phyloP scores from a whole-genome alignment of 2,113 vertebrate species.

The Xerus inauris region DNA sequence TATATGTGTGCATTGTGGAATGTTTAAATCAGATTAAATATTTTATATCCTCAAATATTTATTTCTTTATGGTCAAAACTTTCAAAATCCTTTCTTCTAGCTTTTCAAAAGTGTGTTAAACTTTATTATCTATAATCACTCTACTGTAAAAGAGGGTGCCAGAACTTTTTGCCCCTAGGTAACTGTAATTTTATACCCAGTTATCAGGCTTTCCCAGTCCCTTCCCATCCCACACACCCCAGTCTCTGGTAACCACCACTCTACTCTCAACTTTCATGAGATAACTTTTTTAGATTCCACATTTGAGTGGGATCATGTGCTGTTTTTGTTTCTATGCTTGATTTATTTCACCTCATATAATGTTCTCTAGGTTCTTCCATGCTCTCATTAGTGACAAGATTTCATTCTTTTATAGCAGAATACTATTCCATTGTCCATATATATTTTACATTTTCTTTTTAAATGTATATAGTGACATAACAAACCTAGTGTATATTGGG shows the following conservation, averaged over 20 bases:
- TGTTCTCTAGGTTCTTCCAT: not conserved
- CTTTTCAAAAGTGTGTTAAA: not conserved
- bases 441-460: not conserved
- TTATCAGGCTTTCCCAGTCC: not conserved
- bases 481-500: rapidly evolving
- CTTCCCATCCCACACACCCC: too few species aligned
- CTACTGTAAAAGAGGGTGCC: not conserved
- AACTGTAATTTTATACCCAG: not conserved
- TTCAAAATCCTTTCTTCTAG: not conserved
- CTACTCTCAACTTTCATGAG: not conserved
- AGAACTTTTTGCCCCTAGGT: not conserved
- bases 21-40: not conserved
- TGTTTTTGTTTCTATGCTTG: not conserved
- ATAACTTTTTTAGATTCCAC: not conserved
- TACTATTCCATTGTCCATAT: not conserved
- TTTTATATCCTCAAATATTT: not conserved
- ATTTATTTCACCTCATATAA: not conserved
- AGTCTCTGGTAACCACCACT: not conserved
- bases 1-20: not conserved
- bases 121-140: not conserved
- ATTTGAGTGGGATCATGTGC: too few species aligned
- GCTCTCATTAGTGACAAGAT: too few species aligned
- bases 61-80: not conserved
- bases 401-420: not conserved
- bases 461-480: too few species aligned